These are phyloP conservation scores for Pteria penguin DNA, from an alignment of 2,888 invertebrate species.

Conservation along the genomic window DNA sequence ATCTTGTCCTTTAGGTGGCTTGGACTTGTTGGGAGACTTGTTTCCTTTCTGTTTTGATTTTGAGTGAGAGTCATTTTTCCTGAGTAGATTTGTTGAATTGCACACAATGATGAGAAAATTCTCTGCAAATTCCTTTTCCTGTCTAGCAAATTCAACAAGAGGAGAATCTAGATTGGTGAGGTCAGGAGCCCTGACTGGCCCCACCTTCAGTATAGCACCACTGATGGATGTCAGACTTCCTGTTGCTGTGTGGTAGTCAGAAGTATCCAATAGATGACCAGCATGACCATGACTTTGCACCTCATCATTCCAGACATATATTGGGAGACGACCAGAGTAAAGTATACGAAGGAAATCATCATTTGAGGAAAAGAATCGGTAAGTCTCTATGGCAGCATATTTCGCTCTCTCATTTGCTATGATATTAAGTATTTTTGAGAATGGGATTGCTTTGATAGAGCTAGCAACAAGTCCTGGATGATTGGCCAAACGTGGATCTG, in stretches of 20 bases:
- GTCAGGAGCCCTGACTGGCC: slow-evolving; percentile 73
- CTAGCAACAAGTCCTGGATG: slow-evolving; percentile 57
- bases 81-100: slow-evolving; percentile 76
- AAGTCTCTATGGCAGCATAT: slow-evolving; percentile 75
- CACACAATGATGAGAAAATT: slow-evolving; percentile 77
- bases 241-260: slow-evolving; percentile 70
- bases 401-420: slow-evolving; percentile 76
- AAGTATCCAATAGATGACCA: slow-evolving; percentile 61
- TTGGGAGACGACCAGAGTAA: slow-evolving; percentile 60
- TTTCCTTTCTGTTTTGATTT: slow-evolving; percentile 44
- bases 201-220: slow-evolving; percentile 70
- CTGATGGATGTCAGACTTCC: slow-evolving; percentile 71
- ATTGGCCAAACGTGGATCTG: slow-evolving; percentile 49
- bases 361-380: slow-evolving; percentile 74
- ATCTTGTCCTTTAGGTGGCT: slow-evolving; percentile 60
- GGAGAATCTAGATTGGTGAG: slow-evolving; percentile 72
- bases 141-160: slow-evolving; percentile 71
- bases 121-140: slow-evolving; percentile 76
- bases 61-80: slow-evolving; percentile 61
- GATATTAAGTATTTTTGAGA: slow-evolving; percentile 71
- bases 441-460: slow-evolving; percentile 70
- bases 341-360: slow-evolving; percentile 71
- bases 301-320: slow-evolving; percentile 71
- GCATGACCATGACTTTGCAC: slow-evolving; percentile 49
- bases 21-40: slow-evolving; percentile 43